These are phyloP conservation scores for Cantharis lateralis DNA, from an alignment of 2,888 invertebrate genomes.

Conservation along the genomic window DNA sequence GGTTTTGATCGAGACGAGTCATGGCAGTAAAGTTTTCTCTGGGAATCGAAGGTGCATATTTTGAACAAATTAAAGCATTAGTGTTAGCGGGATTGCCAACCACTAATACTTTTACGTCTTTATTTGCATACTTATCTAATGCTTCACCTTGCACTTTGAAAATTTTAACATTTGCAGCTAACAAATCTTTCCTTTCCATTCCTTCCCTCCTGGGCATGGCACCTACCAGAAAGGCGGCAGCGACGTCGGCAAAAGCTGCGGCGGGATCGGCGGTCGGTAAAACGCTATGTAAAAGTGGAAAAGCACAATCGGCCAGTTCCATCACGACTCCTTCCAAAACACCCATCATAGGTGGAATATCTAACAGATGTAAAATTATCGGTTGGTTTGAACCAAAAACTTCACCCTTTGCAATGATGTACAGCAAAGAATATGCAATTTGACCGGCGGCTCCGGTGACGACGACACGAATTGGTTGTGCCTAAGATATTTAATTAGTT, in stretches of 20 bases:
- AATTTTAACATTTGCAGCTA: conserved; percentile 97
- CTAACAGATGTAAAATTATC: conserved; percentile 86
- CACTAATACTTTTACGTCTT: conserved; percentile 92
- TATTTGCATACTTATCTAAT: conserved; percentile 86
- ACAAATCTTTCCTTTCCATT: conserved; percentile 98
- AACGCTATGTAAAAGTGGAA: conserved; percentile 84
- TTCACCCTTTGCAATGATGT: conserved; percentile 93
- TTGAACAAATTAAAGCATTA: conserved; percentile 93
- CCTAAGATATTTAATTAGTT: conserved; percentile 58
- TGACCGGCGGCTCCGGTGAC: conserved; percentile 99
- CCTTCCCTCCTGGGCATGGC: conserved; percentile 97
- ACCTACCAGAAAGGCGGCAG: conserved; percentile 95
- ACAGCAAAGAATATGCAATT: conserved; percentile 95
- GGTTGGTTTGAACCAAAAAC: conserved; percentile 91
- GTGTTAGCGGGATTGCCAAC: conserved; percentile 99
- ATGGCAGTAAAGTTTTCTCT: conserved; percentile 96
- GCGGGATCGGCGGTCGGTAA: conserved; percentile 86
- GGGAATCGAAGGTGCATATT: conserved; percentile 95
- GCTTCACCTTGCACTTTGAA: conserved; percentile 97
- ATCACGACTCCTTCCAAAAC: conserved; percentile 98
- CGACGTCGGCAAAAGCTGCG: conserved; percentile 93
- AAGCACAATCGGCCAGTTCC: conserved; percentile 95
- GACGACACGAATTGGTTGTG: conserved; percentile 87
- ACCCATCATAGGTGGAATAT: conserved; percentile 94
- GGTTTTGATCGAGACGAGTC: conserved; percentile 97